Evolutionary conservation across 2,888 invertebrate genomes (phyloP).

Genomic region (Tanypteryx hageni): DNA sequence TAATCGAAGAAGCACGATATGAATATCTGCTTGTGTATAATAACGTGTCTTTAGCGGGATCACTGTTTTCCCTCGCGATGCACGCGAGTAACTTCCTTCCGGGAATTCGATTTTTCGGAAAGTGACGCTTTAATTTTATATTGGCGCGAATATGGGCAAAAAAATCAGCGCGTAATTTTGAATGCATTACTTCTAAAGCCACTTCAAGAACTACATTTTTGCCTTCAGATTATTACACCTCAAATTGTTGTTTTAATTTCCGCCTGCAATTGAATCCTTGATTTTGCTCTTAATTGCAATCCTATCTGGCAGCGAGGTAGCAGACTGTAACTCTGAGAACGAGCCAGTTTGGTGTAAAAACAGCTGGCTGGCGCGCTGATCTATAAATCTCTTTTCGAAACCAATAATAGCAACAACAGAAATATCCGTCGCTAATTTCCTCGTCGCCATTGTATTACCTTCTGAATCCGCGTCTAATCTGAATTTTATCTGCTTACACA

Average conservation of each 20-base stretch:
- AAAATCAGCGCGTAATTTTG: no score
- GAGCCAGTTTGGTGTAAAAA: background rate
- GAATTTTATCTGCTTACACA: background rate
- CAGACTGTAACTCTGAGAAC: background rate
- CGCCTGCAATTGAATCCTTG: constrained; percentile 36
- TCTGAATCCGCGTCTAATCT: background rate
- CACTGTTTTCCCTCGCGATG: no score
- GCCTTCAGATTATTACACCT: background rate
- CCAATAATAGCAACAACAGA: background rate
- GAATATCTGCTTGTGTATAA: no score
- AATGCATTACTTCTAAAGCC: background rate
- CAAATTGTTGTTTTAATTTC: constrained; percentile 29
- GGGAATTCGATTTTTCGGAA: no score
- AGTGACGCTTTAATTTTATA: no score
- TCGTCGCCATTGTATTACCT: background rate
- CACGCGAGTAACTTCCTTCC: no score
- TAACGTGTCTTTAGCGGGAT: no score
- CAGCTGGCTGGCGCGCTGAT: background rate
- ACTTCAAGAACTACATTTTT: constrained; percentile 17
- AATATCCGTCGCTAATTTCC: background rate
- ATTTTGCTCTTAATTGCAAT: constrained; percentile 26
- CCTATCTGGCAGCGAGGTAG: background rate
- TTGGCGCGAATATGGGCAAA: no score
- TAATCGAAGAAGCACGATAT: no score
- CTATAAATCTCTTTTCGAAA: constrained; percentile 30